A percentile compares a stretch with the other conserved stretches of the same genome.
These are phyloP conservation scores for Brachypodius melanocephalos DNA, from an alignment of 2,113 vertebrate genomes.

Conservation along the genomic window DNA sequence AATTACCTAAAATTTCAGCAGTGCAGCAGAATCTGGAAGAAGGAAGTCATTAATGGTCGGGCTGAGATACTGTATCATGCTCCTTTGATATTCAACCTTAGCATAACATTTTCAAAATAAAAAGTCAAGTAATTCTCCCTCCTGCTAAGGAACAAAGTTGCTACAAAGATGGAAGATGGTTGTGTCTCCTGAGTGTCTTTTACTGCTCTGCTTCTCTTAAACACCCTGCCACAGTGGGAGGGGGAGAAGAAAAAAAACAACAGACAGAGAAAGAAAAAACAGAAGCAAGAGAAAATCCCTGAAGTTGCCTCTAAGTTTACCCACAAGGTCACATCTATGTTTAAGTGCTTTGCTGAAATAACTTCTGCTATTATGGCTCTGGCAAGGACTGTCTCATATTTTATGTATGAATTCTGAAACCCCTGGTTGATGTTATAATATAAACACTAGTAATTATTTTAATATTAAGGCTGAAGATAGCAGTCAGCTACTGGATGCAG, in stretches of 20 bases:
- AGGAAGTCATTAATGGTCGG: neutral
- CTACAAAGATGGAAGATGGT: neutral
- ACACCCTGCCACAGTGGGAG: neutral
- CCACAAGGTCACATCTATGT: neutral
- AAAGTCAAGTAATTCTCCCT: neutral
- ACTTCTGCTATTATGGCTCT: neutral
- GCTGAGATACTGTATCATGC: neutral
- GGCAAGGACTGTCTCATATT: slow-evolving; percentile 27
- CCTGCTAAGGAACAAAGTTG: neutral
- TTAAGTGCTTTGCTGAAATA: neutral
- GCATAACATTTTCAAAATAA: neutral
- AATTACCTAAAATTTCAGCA: neutral
- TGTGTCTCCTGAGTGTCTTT: neutral
- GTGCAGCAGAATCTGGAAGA: neutral
- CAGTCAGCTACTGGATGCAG: neutral
- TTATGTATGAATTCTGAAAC: slow-evolving; percentile 40
- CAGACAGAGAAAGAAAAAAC: neutral
- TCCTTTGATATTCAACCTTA: neutral
- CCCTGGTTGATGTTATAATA: neutral
- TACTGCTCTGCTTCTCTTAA: neutral
- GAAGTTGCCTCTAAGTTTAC: neutral
- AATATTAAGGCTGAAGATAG: neutral
- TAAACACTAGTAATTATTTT: slow-evolving; percentile 44
- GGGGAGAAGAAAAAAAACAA: neutral
- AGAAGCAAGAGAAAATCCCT: neutral